Percentiles rank a stretch among this genome's conserved stretches.
Conservation (phyloP, 2,888 invertebrate genomes). For the Keiferia lycopersicella region DNA sequence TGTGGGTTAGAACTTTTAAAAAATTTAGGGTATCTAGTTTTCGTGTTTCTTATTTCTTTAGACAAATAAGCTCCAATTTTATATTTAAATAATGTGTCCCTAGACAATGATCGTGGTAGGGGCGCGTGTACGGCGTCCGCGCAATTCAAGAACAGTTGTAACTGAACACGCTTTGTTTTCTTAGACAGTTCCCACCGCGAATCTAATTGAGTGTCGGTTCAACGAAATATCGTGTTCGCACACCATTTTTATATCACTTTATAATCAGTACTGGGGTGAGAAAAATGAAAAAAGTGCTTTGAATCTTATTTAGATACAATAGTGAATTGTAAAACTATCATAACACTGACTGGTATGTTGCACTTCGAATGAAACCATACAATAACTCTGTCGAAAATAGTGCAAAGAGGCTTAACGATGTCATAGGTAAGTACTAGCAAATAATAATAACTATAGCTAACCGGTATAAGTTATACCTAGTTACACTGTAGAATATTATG, state of each 20-base stretch:
- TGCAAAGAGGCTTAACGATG: too few relatives aligned
- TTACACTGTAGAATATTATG: background rate
- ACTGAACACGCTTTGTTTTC: slow-evolving; percentile 76
- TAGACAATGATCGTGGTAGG: background rate
- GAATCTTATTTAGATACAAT: background rate
- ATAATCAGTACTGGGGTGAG: slow-evolving; percentile 36
- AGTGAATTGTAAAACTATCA: background rate
- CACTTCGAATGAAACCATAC: too few relatives aligned
- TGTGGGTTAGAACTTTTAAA: too few relatives aligned
- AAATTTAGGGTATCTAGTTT: too few relatives aligned
- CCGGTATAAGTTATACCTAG: too few relatives aligned
- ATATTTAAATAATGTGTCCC: background rate
- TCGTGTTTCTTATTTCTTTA: too few relatives aligned
- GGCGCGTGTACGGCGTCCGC: slow-evolving; percentile 29
- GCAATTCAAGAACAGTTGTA: slow-evolving; percentile 69
- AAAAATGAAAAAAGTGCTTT: background rate
- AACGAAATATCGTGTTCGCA: slow-evolving; percentile 71
- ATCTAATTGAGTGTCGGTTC: slow-evolving; percentile 74
- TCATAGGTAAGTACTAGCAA: too few relatives aligned
- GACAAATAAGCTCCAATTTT: too few relatives aligned
- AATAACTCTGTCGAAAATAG: too few relatives aligned
- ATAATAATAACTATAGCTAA: too few relatives aligned
- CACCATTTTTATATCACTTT: slow-evolving; percentile 63
- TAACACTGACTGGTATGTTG: too few relatives aligned
- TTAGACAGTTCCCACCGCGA: slow-evolving; percentile 76